Base-by-base conservation (phyloP, 2,888 invertebrate genomes). In the Seira musarum region DNA sequence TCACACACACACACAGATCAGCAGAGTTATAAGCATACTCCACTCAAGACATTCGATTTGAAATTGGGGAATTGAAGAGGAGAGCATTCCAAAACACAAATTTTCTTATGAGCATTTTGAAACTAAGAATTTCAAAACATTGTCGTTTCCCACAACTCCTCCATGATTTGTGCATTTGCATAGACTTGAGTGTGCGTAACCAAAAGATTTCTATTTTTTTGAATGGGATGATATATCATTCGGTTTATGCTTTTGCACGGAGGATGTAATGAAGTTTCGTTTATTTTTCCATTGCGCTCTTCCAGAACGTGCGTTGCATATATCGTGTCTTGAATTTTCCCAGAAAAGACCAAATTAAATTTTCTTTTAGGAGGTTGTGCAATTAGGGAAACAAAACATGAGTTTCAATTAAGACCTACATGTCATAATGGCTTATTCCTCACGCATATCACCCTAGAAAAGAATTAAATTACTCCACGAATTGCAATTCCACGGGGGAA, bases 371-470 rank as follows among this genome's bases (percentile, higher is more conserved):
- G 6, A 40, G 40, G 6, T 8, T 8, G 57, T 15, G 57, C 57
- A 57, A 57, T 57, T 57, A 57, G 57, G 57, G 57, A 57, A 57
- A 57, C 15, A 57, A 57, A 57, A 57, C 57, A 57, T 57, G 57
- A 17, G n/a, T 57, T 17, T 57, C 57, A 57, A 57, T 57, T 57
- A 57, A 17, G 17, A 57, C 15, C 6, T n/a, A 6, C 57, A 57
- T 57, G 57, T 57, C 57, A n/a, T 57, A 57, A 57, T 57, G 57
- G 57, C 17, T 57, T 15, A 57, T 57, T n/a, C 57, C 57, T 17
- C 17, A 15, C 57, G 8, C 8, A 57, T 15, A 13, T 57, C 57
- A 57, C 17, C 57, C 57, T n/a, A 57, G 40, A 40, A 13, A 40
- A 40, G 40, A 8, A 40, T 13, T 8, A 40, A 13, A 40, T 13